Evolutionary conservation across 2,888 invertebrate species (phyloP), one percentile per base, ranked within the genome.

Genomic region (Dasypolia templi): DNA sequence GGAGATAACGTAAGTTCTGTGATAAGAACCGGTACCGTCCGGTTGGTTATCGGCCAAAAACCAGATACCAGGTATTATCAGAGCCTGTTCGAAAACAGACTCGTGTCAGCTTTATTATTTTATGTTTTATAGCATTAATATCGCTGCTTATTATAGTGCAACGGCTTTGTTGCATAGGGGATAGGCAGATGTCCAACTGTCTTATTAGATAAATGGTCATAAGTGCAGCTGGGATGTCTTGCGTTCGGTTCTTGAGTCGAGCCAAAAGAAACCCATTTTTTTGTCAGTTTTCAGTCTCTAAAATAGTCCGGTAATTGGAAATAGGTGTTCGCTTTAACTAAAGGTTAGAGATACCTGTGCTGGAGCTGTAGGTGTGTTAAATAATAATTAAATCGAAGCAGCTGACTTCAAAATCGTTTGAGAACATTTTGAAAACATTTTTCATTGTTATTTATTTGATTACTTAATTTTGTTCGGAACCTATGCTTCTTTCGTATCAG

Each of bases 31-130:
- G 39, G 78, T 81, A 29, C 29, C 32, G 12, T 0, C 56, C 53
- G 62, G 76, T 29, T 22, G 1, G 39, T 46, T 75, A 75, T 78
- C 78, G 58, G 75, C 68, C 78, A 78, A 1, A 63, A 81, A 63
- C 62, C 75, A 75, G 78, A 75, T 78, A 80, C 35, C 14, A 26
- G 19, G 42, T 26, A 6, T 46, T 74, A 75, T 53, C 53, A n/a
- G 51, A 14, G 56, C 14, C n/a, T 17, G 39, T 26, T 66, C 49
- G 19, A 55, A 59, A 53, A 62, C 81, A 63, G 35, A n/a, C 39
- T 39, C 55, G 35, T 49, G 9, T 59, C 19, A 14, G 1, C 58
- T 75, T 80, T 80, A 55, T 66, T 66, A 49, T 22, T 77, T 61
- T 5, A 49, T 42, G n/a, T 49, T 22, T 26, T 56, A 4, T 17